A percentile compares a stretch with the other conserved stretches of the same genome.
Evolutionary conservation across 92 coral and sea anemone species (phyloP).

Genomic region (Zoanthus solanderi): DNA sequence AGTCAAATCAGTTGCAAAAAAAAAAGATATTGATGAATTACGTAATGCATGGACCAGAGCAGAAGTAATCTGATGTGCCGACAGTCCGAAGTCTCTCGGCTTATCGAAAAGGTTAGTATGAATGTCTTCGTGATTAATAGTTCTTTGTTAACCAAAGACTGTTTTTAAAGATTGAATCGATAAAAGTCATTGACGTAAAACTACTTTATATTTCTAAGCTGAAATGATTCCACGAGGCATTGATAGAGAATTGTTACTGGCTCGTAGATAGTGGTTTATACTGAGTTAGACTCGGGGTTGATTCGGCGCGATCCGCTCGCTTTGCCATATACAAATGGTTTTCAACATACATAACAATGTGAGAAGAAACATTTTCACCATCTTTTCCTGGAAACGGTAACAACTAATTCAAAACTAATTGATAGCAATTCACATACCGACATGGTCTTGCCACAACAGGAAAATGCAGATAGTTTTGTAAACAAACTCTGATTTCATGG

Average conservation of each 20-base stretch:
- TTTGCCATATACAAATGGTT: neutral
- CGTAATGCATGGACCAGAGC: too few relatives aligned
- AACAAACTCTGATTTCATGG: conserved; percentile 21
- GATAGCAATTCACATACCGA: conserved; percentile 12
- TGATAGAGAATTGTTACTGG: neutral
- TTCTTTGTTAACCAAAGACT: too few relatives aligned
- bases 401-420: neutral
- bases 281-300: neutral
- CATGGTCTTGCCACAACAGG: conserved; percentile 10
- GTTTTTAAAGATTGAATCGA: too few relatives aligned
- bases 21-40: too few relatives aligned
- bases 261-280: neutral
- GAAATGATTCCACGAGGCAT: too few relatives aligned
- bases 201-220: too few relatives aligned
- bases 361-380: neutral
- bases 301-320: neutral
- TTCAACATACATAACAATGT: neutral
- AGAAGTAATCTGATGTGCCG: too few relatives aligned
- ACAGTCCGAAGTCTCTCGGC: too few relatives aligned
- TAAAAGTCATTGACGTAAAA: too few relatives aligned
- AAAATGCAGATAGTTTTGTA: neutral
- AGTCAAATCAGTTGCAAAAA: too few relatives aligned
- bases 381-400: neutral
- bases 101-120: too few relatives aligned
- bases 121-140: too few relatives aligned